Percentiles rank a stretch among this genome's conserved stretches.
Conservation (phyloP, 2,797 vertebrate genomes). For the Aldrovandia affinis region DNA sequence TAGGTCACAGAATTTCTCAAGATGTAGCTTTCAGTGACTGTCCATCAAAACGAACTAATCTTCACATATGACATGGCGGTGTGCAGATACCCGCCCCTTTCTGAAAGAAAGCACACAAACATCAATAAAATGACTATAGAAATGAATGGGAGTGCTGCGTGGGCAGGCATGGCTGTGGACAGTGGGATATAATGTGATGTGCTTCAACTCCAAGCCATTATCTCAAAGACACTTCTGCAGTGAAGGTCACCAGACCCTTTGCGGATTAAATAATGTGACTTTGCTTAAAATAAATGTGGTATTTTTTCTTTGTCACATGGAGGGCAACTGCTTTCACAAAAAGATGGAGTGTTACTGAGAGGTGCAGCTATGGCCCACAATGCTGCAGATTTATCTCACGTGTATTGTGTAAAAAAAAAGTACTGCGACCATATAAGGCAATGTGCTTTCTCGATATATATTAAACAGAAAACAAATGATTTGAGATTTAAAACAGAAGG, state of each 20-base stretch:
- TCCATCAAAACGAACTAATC: neutral
- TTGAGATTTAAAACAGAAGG: neutral
- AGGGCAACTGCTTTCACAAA: constrained; percentile 7
- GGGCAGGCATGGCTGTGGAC: neutral
- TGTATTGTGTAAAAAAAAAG: neutral
- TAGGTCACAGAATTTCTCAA: neutral
- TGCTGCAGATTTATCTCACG: neutral
- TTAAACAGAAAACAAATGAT: too few relatives aligned
- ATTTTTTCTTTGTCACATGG: constrained; percentile 4
- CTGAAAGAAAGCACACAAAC: neutral
- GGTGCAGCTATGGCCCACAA: neutral
- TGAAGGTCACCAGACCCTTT: neutral
- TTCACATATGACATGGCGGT: neutral
- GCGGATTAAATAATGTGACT: constrained; percentile 3
- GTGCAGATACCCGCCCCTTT: neutral
- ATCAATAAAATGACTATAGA: constrained; percentile 20
- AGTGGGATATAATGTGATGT: neutral
- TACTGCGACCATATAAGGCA: neutral
- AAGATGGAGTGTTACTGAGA: neutral
- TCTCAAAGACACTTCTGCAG: constrained; percentile 4
- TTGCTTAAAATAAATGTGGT: constrained; percentile 17
- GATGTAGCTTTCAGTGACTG: neutral
- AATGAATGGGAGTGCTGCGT: neutral
- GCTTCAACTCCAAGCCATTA: neutral
- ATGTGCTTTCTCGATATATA: neutral